Evolutionary conservation across 2,888 invertebrate genomes (phyloP).

Genomic region (Lasioglossum morio): DNA sequence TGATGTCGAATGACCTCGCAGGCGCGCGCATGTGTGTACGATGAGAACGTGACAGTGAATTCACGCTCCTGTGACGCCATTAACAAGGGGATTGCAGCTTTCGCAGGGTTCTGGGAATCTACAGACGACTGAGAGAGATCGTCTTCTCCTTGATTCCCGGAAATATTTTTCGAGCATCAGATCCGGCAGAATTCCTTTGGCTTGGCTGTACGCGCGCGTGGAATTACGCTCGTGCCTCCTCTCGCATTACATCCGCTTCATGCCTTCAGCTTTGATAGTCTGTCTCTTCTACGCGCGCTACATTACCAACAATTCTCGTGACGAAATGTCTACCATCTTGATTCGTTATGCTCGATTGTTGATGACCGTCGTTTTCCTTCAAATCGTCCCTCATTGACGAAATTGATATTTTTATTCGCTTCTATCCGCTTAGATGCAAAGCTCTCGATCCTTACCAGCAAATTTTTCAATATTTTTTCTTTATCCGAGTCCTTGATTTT

Average conservation of each 20-base stretch:
- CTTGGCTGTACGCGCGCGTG: not conserved
- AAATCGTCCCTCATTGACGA: not conserved
- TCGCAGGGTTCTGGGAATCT: not conserved
- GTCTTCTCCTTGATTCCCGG: not conserved
- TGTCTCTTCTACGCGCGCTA: not conserved
- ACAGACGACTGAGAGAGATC: not conserved
- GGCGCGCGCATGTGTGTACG: too few relatives aligned
- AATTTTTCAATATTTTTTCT: not conserved
- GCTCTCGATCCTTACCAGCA: not conserved
- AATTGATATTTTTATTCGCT: not conserved
- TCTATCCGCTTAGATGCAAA: not conserved
- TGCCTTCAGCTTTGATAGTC: not conserved
- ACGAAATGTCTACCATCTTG: not conserved
- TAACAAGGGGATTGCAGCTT: not conserved
- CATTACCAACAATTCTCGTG: not conserved
- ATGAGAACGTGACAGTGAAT: not conserved
- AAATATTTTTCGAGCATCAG: conserved; percentile 19
- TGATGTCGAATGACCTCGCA: not conserved
- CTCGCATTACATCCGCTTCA: conserved; percentile 9
- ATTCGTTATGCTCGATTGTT: not conserved
- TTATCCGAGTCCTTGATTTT: not conserved
- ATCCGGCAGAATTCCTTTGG: not conserved
- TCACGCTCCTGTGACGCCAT: not conserved
- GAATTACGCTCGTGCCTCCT: conserved; percentile 7
- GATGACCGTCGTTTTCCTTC: not conserved